These are phyloP conservation scores for Doryteuthis pealeii DNA, from an alignment of 1,140 invertebrate species.

Conservation along the genomic window DNA sequence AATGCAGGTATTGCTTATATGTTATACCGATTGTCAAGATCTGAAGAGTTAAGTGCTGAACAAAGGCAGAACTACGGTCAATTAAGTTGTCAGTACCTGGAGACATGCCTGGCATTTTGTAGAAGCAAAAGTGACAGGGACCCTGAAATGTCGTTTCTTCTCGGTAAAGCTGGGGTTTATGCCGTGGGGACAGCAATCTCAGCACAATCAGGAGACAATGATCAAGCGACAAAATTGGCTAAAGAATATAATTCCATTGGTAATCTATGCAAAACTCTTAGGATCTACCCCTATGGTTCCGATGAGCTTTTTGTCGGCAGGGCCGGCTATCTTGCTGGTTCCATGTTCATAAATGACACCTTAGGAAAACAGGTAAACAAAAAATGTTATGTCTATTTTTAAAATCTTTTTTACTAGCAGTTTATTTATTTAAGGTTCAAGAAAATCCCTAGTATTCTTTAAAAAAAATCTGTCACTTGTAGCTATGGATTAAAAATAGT, in stretches of 20 bases:
- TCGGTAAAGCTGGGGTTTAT: slow-evolving; percentile 60
- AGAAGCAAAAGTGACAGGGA: slow-evolving; percentile 27
- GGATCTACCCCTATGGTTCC: slow-evolving; percentile 72
- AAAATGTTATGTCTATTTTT: not conserved
- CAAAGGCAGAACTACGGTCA: slow-evolving; percentile 47
- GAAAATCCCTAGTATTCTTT: too few species aligned
- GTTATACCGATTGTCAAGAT: slow-evolving; percentile 57
- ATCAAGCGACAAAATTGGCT: slow-evolving; percentile 36
- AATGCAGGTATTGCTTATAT: slow-evolving; percentile 62
- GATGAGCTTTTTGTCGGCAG: slow-evolving; percentile 84
- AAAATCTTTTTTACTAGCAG: not conserved
- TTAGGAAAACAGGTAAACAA: slow-evolving; percentile 33
- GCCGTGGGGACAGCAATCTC: slow-evolving; percentile 57
- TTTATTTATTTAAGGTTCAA: not conserved
- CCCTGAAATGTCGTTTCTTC: slow-evolving; percentile 57
- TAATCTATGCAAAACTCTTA: slow-evolving; percentile 60
- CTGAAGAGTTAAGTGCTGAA: slow-evolving; percentile 36
- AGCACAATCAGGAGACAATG: slow-evolving; percentile 42
- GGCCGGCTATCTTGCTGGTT: slow-evolving; percentile 77
- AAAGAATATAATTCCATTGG: slow-evolving; percentile 49
- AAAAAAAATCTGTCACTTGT: too few species aligned
- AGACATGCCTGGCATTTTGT: slow-evolving; percentile 42
- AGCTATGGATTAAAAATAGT: too few species aligned
- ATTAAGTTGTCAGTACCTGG: slow-evolving; percentile 48
- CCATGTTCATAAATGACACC: slow-evolving; percentile 67